phyloP scores from a whole-genome alignment of 2,113 vertebrate genomes.

The Ia io region DNA sequence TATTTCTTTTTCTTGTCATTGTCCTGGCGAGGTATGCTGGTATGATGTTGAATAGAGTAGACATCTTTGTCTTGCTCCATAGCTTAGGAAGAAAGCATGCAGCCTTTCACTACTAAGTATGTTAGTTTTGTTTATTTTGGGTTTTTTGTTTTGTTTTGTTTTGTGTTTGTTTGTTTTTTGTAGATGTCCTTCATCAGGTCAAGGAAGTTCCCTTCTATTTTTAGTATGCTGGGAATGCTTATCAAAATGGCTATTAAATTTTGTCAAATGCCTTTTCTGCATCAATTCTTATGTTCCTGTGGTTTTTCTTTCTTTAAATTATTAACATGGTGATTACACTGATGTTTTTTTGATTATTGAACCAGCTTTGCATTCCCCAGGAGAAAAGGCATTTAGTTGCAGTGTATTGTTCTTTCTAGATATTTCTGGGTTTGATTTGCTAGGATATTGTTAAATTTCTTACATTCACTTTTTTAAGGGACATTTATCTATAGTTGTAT shows the following conservation, averaged over 20 bases:
- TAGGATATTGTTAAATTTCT: background rate
- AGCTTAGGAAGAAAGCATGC: background rate
- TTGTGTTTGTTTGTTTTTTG: background rate
- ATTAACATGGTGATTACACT: background rate
- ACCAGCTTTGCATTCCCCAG: background rate
- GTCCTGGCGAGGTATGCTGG: background rate
- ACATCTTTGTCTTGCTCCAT: background rate
- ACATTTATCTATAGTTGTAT: background rate
- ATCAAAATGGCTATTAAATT: background rate
- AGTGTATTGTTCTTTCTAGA: background rate
- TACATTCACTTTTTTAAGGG: background rate
- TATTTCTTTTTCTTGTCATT: background rate
- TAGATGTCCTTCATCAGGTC: background rate
- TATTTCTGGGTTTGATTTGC: background rate
- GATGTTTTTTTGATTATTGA: background rate
- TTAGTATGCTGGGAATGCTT: background rate
- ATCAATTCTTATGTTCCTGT: background rate
- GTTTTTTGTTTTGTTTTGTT: background rate
- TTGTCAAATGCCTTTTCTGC: background rate
- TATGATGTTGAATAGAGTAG: background rate
- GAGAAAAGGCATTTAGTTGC: background rate
- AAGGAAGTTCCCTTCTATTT: background rate
- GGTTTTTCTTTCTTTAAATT: slow-evolving; percentile 3
- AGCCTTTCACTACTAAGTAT: background rate
- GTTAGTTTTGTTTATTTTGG: background rate